Evolutionary conservation across 2,797 vertebrate genomes (phyloP), one percentile per base, ranked within the genome.

Genomic region (Balearica regulorum): DNA sequence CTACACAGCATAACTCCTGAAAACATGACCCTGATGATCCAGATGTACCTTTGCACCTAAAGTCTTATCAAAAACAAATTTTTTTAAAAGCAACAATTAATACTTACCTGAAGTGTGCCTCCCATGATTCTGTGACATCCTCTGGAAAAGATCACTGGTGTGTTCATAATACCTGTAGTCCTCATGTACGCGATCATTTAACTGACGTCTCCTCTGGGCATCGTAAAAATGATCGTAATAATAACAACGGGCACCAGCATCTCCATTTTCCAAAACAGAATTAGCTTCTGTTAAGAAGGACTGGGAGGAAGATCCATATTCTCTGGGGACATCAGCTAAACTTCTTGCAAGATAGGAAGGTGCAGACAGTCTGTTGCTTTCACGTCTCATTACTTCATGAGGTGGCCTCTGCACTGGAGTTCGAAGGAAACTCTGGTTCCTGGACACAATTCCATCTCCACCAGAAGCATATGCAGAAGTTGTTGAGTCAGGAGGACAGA

Each of bases 281-380:
- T 91, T 98, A 60, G 98, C 96, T 57, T 99, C 99, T 7, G 99
- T 97, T 90, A 99, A 96, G 97, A 99, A 99, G 72, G 99, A 98
- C 93, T 99, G 99, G 4, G 99, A 98, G 28, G 99, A 99, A 83
- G 98, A 98, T 26, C 98, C 98, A 46, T 99, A 99, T 57, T 99
- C 99, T 37, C 98, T 96, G 10, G 99, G 98, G 69, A 99, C 98
- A 54, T 99, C 99, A 3, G 98, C 98, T 77, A 99, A 96, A 15
- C 98, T 98, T 81, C 99, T 97, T 13, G 99, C 98, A 41, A 99
- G 98, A 90, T 99, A 99, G 1, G 99, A 99, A 6, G 99, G 99
- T 0, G 99, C 99, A 1, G 99, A 99, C 96, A 99, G 98, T 73
- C 99, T 99, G 97, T 99, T 98, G 98, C 99, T 99, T 91, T 99